Evolutionary conservation across 2,113 vertebrate genomes (phyloP), one percentile per base, ranked within the genome.

Genomic region (Setophaga kirtlandii): DNA sequence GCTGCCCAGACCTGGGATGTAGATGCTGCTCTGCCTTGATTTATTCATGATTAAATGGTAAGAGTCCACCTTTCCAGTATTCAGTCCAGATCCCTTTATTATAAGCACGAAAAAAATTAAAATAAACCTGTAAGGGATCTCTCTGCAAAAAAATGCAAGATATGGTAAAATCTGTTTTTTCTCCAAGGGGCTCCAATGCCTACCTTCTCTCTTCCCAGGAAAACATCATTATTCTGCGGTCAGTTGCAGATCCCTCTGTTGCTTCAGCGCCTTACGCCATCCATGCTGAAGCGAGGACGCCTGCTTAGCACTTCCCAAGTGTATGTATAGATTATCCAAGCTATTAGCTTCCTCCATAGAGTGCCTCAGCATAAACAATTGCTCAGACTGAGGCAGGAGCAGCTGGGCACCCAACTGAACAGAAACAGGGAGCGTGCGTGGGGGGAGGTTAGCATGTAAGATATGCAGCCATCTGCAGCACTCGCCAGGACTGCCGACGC

Each of bases 311-410:
- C 52, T 63, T 60, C 58, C 9, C 63, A 50, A 80, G 67, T 46
- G 56, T 33, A 87, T 53, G 60, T 35, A 68, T 7, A 85, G 62
- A 85, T 88, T 42, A 79, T 30, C 62, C 49, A 65, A 73, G 76
- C 92, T 88, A 94, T 83, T 92, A 56, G 82, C 93, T 95, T 92
- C 71, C 84, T 93, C 63, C 78, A 68, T 6, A 67, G 44, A 80
- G 76, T 18, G 47, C 68, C 89, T 89, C 75, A 95, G 89, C 89
- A 87, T 47, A 97, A 97, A 97, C 92, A 97, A 89, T 96, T 95
- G 95, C 93, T 97, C 96, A 97, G 93, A 94, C 89, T 87, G 96
- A 96, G 93, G 71, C 31, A n/a, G 74, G 95, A 95, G 91, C 96
- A 95, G 94, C 55, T 96, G 96, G 95, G 90, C 94, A 96, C 76